These are phyloP conservation scores for Parotocinclus haroldoi DNA, from an alignment of 2,797 vertebrate species.

Conservation along the genomic window DNA sequence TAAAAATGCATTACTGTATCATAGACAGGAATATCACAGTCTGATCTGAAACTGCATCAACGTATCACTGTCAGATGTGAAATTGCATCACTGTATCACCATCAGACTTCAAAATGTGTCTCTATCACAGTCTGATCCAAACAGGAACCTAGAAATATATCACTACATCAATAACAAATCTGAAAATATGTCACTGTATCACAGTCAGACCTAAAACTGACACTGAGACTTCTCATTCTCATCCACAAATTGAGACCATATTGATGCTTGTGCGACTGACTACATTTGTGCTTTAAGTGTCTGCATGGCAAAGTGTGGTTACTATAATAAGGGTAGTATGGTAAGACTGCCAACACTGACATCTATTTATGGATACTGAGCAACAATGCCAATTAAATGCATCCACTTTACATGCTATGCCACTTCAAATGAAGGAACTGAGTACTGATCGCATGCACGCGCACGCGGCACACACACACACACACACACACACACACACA, in stretches of 20 bases:
- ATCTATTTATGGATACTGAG: conserved; percentile 36
- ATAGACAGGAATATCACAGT: too few species aligned
- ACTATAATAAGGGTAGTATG: conserved; percentile 7
- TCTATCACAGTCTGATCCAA: not conserved
- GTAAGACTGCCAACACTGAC: conserved; percentile 27
- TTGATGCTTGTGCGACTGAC: not conserved
- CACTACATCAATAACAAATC: too few species aligned
- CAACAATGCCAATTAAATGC: conserved; percentile 35
- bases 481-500: conserved; percentile 48
- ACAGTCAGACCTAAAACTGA: too few species aligned
- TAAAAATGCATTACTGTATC: too few species aligned
- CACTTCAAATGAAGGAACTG: conserved; percentile 1
- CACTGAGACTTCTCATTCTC: conserved; percentile 1
- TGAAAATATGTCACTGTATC: not conserved
- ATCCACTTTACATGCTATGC: conserved; percentile 33
- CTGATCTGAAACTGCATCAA: too few species aligned
- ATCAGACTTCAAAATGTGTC: not conserved
- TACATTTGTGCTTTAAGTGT: conserved; percentile 8
- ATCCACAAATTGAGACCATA: conserved; percentile 18
- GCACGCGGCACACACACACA: conserved; percentile 31
- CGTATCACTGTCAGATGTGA: not conserved
- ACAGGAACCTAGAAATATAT: not conserved
- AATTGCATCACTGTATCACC: not conserved
- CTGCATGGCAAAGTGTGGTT: conserved; percentile 4
- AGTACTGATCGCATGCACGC: not conserved